phyloP scores from a whole-genome alignment of 2,888 invertebrate genomes.

The Atethmia centrago region DNA sequence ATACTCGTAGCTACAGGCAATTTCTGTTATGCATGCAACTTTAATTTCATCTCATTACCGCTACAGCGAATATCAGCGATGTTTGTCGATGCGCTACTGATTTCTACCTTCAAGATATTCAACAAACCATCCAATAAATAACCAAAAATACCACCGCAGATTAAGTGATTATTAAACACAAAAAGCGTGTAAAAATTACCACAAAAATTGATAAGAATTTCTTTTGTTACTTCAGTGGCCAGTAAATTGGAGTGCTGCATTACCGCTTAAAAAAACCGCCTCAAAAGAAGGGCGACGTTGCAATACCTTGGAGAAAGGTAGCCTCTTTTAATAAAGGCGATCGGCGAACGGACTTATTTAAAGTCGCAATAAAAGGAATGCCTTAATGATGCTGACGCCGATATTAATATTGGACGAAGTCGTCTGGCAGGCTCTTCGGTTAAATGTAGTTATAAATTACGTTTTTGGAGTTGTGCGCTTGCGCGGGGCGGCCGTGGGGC shows the following conservation, averaged over 20 bases:
- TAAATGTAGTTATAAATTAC: slow-evolving; percentile 89
- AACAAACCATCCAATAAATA: slow-evolving; percentile 73
- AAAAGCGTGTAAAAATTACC: slow-evolving; percentile 77
- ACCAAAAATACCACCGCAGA: slow-evolving; percentile 75
- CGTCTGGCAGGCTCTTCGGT: slow-evolving; percentile 79
- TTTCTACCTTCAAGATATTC: slow-evolving; percentile 65
- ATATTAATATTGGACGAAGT: slow-evolving; percentile 87
- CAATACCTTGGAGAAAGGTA: slow-evolving; percentile 89
- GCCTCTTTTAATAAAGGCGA: slow-evolving; percentile 86
- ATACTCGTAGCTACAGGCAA: slow-evolving; percentile 70
- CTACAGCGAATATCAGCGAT: slow-evolving; percentile 65
- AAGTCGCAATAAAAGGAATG: slow-evolving; percentile 90
- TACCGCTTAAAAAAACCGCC: slow-evolving; percentile 72
- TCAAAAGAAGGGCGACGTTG: slow-evolving; percentile 85
- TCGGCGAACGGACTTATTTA: slow-evolving; percentile 87
- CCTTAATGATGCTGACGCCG: slow-evolving; percentile 88
- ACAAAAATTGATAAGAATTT: slow-evolving; percentile 81
- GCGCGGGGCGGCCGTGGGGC: slow-evolving; percentile 50
- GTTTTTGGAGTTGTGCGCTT: slow-evolving; percentile 78
- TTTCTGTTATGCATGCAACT: slow-evolving; percentile 72
- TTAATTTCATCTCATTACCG: slow-evolving; percentile 77
- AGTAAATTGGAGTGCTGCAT: slow-evolving; percentile 76
- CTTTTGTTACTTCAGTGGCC: slow-evolving; percentile 77
- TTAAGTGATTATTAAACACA: slow-evolving; percentile 83
- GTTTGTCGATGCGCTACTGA: slow-evolving; percentile 75